Evolutionary conservation across 2,888 invertebrate genomes (phyloP), one percentile per base, ranked within the genome.

Genomic region (Cerastis rubricosa): DNA sequence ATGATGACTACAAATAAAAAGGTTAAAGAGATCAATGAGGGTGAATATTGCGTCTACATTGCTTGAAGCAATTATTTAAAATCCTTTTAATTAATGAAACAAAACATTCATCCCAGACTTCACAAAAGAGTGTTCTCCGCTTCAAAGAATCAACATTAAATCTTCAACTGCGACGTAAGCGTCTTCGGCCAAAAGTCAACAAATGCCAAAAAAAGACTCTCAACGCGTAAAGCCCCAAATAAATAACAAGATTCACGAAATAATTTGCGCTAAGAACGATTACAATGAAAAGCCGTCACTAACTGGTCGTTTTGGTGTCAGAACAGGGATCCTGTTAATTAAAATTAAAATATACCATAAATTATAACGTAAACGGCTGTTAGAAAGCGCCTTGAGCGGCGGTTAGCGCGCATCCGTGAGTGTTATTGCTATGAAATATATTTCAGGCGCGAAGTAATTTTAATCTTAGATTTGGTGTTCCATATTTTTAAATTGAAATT

Each of bases 261-360:
- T 76, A 82, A 88, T 78, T 82, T 74, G 61, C 68, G 29, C 80
- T 59, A 72, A 65, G 47, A 68, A 29, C 72, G 12, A 49, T 69
- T 35, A 85, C 74, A 85, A 81, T 75, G 22, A 66, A 54, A 59
- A 25, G 64, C 71, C 65, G 77, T 81, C 81, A 83, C 76, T 78
- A 77, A 74, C 74, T 86, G 79, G 73, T 83, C 80, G 76, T 83
- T 84, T 80, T 40, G 77, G 83, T 76, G 86, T 83, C 87, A 87
- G 85, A 73, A 81, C 61, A 67, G 81, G 86, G 87, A 87, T 89
- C 75, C 83, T 88, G 91, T 92, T 92, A 92, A 93, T 93, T 92
- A 93, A 92, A 91, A 91, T 92, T 90, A 90, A 92, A 93, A 92
- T 92, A 89, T 88, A 88, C 88, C 90, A 92, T 94, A 91, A 93